Evolutionary conservation across 2,113 vertebrate genomes (phyloP).

Genomic region (Zosterops borbonicus): DNA sequence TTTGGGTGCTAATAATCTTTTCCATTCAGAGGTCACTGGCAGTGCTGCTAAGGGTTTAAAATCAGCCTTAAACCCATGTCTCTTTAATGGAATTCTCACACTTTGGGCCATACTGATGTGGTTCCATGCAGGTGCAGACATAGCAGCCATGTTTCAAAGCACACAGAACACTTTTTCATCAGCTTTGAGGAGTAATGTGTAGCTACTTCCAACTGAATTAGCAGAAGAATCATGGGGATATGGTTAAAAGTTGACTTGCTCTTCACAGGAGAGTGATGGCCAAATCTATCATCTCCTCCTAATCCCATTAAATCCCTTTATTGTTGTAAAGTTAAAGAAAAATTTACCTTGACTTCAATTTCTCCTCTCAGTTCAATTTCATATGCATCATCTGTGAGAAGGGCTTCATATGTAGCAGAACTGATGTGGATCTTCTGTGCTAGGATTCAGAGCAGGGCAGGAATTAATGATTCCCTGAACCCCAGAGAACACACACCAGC

Average conservation of each 20-base stretch:
- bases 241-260: background rate
- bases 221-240: background rate
- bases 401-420: constrained; percentile 82
- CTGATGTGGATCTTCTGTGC: constrained; percentile 89
- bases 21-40: background rate
- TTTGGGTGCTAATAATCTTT: background rate
- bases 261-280: background rate
- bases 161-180: background rate
- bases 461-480: background rate
- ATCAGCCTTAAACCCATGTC: background rate
- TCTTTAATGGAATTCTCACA: background rate
- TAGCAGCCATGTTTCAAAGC: background rate
- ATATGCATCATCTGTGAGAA: constrained; percentile 82
- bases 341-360: constrained; percentile 87
- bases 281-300: background rate
- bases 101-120: background rate
- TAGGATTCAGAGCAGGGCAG: constrained; percentile 27
- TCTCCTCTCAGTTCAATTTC: constrained; percentile 86
- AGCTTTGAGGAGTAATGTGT: background rate
- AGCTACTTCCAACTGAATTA: background rate
- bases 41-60: background rate
- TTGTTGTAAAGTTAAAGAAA: background rate
- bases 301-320: background rate
- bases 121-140: background rate
- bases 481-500: background rate